Evolutionary conservation across 1,140 invertebrate genomes (phyloP), one percentile per base, ranked within the genome.

Genomic region (Stegodyphus mimosarum): DNA sequence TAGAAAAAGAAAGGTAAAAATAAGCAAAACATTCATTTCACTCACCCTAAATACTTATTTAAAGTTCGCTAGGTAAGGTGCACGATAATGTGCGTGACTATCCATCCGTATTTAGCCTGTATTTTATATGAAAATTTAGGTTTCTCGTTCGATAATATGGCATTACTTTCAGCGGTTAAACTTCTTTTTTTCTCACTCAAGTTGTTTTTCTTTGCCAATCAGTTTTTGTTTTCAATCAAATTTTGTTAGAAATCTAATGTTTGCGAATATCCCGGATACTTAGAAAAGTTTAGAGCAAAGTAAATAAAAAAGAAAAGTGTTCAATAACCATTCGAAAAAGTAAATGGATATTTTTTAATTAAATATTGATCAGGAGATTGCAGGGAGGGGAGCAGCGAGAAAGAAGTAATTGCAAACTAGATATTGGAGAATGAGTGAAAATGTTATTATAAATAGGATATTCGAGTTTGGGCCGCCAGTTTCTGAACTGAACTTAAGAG

Each of bases 41-140:
- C 33, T 74, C 53, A 55, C 18, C 53, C n/a, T 74, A 74, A 74
- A 74, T 74, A 52, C 72, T 74, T 74, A 74, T 60, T 74, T 52
- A 74, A 74, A 74, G 53, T 60, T 33, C 17, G 53, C 33, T 60
- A 15, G 13, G 18, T 60, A 48, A 74, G 33, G 51, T 13, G 52
- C 72, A 74, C 72, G 72, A 18, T 48, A 74, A 18, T 63, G 72
- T 74, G 51, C 72, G 72, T 74, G 72, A 74, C 72, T 18, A 74
- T 50, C 17, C n/a, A 52, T 53, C n/a, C 53, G 15, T 55, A 60
- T 74, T 60, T 74, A 48, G 53, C 53, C 55, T 52, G 72, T 74
- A 60, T 15, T 60, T 60, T 11, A 15, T 15, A 74, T 60, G 52
- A 52, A 74, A 74, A 60, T 60, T 74, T 13, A 48, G 13, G 0